phyloP scores from a whole-genome alignment of 1,140 invertebrate genomes.

The Neodiprion pinetum region DNA sequence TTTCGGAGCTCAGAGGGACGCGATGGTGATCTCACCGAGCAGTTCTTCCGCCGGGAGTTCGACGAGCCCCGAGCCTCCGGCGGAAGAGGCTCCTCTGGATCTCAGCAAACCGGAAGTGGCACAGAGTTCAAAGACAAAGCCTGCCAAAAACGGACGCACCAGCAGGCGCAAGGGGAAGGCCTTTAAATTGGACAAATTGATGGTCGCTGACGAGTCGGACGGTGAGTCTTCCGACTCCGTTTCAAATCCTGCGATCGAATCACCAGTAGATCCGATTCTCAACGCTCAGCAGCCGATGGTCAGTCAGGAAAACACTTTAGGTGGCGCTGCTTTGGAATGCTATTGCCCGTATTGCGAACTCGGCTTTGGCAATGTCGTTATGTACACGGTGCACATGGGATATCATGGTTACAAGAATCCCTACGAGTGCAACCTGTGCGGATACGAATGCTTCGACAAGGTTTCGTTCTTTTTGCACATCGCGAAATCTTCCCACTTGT shows the following conservation, averaged over 20 bases:
- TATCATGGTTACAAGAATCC: conserved; percentile 92
- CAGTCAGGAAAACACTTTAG: conserved; percentile 6
- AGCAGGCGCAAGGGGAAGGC: conserved; percentile 82
- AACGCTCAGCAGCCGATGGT: background rate
- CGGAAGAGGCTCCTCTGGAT: conserved; percentile 58
- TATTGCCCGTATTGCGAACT: conserved; percentile 90
- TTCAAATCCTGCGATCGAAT: background rate
- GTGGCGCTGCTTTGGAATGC: conserved; percentile 50
- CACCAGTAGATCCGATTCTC: background rate
- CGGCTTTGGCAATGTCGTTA: conserved; percentile 85
- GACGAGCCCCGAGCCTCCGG: background rate
- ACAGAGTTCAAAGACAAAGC: background rate
- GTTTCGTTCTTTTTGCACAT: conserved; percentile 94
- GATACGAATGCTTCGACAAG: conserved; percentile 79
- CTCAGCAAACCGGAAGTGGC: conserved; percentile 58
- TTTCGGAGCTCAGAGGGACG: background rate
- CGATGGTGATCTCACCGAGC: background rate
- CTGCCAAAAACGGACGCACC: conserved; percentile 53
- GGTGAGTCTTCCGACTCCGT: conserved; percentile 55
- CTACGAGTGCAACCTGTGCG: conserved; percentile 95
- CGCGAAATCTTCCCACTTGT: conserved; percentile 80
- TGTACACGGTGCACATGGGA: conserved; percentile 96
- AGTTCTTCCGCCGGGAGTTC: background rate
- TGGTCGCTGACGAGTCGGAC: conserved; percentile 59
- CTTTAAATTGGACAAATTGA: conserved; percentile 73